Evolutionary conservation across 1,140 invertebrate genomes (phyloP).

Genomic region (Pseudomyrmex cubaensis): DNA sequence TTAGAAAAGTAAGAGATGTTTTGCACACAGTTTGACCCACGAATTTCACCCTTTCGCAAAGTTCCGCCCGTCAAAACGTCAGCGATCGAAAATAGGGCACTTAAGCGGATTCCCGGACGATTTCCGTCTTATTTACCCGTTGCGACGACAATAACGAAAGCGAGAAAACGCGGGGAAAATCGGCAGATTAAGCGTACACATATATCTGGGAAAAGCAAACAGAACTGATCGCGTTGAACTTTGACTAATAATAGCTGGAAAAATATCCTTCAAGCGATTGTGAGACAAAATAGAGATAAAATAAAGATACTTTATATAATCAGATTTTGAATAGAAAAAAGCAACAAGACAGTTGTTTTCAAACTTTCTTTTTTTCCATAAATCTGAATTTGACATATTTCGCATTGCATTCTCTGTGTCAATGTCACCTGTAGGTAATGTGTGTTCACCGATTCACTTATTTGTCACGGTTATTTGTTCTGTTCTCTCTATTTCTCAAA

Average conservation of each 20-base stretch:
- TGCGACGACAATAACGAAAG: constrained; percentile 63
- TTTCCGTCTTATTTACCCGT: constrained; percentile 61
- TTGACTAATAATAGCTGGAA: constrained; percentile 60
- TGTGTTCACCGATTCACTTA: too few species aligned
- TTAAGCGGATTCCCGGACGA: constrained; percentile 68
- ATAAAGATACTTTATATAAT: too few species aligned
- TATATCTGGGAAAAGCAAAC: constrained; percentile 70
- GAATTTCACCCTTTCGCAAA: constrained; percentile 63
- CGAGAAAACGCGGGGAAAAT: constrained; percentile 62
- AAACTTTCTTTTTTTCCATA: neutral
- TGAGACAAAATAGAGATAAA: neutral
- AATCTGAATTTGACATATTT: neutral
- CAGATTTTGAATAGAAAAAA: too few species aligned
- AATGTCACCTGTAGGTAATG: too few species aligned
- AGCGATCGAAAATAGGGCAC: constrained; percentile 41
- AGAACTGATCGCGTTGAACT: constrained; percentile 20
- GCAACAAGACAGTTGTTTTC: neutral
- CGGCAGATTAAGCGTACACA: constrained; percentile 65
- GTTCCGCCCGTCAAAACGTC: constrained; percentile 64
- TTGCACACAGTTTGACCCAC: neutral
- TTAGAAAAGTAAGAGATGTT: constrained; percentile 11
- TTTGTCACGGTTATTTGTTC: neutral
- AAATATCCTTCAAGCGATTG: neutral
- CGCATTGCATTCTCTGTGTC: too few species aligned
- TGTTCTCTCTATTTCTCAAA: neutral